Conservation (phyloP, 1,140 invertebrate species). For the Cecropterus lyciades region DNA sequence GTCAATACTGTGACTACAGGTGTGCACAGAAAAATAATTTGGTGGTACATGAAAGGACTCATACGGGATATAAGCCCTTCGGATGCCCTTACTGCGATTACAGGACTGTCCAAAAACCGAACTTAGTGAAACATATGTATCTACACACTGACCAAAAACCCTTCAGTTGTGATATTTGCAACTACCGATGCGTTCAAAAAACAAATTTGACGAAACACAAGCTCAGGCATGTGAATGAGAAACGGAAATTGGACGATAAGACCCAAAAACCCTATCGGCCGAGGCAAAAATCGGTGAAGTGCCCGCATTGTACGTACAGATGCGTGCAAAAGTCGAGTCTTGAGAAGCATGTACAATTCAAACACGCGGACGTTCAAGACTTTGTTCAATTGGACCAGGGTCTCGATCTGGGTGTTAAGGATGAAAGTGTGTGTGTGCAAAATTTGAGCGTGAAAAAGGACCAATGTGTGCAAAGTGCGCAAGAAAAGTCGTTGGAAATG, state of each 20-base stretch:
- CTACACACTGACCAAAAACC: constrained; percentile 87
- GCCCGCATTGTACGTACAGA: constrained; percentile 70
- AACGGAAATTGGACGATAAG: constrained; percentile 65
- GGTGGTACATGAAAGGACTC: constrained; percentile 85
- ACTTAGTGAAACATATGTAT: constrained; percentile 87
- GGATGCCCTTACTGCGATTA: constrained; percentile 87
- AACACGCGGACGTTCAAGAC: constrained; percentile 56
- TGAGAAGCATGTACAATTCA: constrained; percentile 76
- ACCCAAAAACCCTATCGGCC: constrained; percentile 72
- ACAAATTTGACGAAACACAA: constrained; percentile 82
- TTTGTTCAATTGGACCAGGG: constrained; percentile 34
- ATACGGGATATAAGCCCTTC: constrained; percentile 86
- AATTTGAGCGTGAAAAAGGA: constrained; percentile 73
- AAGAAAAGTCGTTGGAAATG: constrained; percentile 39
- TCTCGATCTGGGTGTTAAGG: constrained; percentile 40
- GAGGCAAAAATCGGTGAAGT: constrained; percentile 72
- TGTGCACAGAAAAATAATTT: constrained; percentile 87
- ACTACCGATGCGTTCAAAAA: constrained; percentile 80
- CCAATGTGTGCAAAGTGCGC: constrained; percentile 35
- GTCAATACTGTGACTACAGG: constrained; percentile 88
- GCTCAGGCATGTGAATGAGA: constrained; percentile 78
- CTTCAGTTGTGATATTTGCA: constrained; percentile 87
- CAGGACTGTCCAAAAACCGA: constrained; percentile 83
- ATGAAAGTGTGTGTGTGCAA: constrained; percentile 51
- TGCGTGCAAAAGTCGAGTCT: constrained; percentile 78